Percentiles rank a stretch among this genome's conserved stretches.
Evolutionary conservation across 1,140 invertebrate genomes (phyloP).

Genomic region (Drepana arcuata): DNA sequence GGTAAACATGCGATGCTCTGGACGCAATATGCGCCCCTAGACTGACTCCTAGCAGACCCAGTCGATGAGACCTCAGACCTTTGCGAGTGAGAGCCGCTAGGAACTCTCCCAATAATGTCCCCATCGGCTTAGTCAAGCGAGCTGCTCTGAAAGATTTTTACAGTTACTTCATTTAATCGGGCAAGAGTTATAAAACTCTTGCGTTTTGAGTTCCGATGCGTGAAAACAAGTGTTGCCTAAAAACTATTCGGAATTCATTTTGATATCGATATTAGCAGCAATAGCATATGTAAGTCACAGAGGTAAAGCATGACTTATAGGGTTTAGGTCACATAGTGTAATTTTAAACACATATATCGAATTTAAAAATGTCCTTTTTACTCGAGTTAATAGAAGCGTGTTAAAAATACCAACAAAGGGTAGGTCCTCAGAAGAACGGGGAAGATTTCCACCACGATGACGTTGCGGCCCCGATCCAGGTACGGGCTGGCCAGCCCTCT

Average conservation of each 20-base stretch:
- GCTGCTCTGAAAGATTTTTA: slow-evolving; percentile 37
- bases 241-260: too few relatives aligned
- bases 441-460: slow-evolving; percentile 48
- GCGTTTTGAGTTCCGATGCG: too few relatives aligned
- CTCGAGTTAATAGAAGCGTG: too few relatives aligned
- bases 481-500: slow-evolving; percentile 27
- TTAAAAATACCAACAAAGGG: slow-evolving; percentile 46
- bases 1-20: slow-evolving; percentile 31
- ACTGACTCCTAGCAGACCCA: slow-evolving; percentile 43
- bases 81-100: slow-evolving; percentile 25
- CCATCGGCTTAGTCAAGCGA: slow-evolving; percentile 42
- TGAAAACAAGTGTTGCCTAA: too few relatives aligned
- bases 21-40: slow-evolving; percentile 48
- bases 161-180: too few relatives aligned
- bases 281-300: too few relatives aligned
- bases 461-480: slow-evolving; percentile 26
- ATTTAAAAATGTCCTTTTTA: too few relatives aligned
- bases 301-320: too few relatives aligned
- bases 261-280: too few relatives aligned
- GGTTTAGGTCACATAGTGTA: too few relatives aligned
- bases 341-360: too few relatives aligned
- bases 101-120: slow-evolving; percentile 35
- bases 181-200: too few relatives aligned
- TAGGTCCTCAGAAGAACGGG: slow-evolving; percentile 40
- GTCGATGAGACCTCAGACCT: slow-evolving; percentile 23